A percentile compares a stretch with the other conserved stretches of the same genome.
phyloP scores from a whole-genome alignment of 2,888 invertebrate genomes.

The Coelopa pilipes region DNA sequence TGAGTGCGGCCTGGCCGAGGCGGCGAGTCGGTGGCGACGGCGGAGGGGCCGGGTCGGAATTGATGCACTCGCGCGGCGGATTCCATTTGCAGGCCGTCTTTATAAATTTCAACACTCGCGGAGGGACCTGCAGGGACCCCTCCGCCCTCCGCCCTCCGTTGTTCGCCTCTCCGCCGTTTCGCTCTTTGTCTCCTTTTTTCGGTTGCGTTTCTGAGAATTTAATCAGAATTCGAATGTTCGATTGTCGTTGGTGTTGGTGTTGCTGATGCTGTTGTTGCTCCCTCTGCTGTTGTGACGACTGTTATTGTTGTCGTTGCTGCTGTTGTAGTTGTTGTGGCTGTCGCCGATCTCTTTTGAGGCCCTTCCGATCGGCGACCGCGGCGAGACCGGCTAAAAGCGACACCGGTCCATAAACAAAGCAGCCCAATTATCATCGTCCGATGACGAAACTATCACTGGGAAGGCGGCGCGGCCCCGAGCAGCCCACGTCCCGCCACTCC shows the following conservation, averaged over 20 bases:
- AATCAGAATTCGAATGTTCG: slow-evolving; percentile 21
- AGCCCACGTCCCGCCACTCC: no score
- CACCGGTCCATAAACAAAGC: no score
- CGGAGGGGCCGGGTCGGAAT: slow-evolving; percentile 9
- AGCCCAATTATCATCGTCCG: no score
- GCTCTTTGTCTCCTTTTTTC: slow-evolving; percentile 8
- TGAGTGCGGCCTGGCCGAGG: neutral
- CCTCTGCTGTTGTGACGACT: neutral
- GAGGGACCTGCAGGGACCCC: neutral
- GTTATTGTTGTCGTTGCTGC: slow-evolving; percentile 1
- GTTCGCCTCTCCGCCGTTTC: neutral
- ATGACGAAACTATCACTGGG: no score
- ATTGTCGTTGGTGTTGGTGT: neutral
- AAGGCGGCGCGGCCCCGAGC: no score
- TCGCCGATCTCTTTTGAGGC: no score
- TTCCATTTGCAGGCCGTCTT: slow-evolving; percentile 31
- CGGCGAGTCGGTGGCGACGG: slow-evolving; percentile 4
- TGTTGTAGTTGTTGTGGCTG: no score
- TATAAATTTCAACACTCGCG: slow-evolving; percentile 36
- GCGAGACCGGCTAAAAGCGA: no score
- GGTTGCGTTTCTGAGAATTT: slow-evolving; percentile 30
- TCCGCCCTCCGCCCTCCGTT: neutral
- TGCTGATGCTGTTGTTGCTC: neutral
- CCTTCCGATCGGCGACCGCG: no score
- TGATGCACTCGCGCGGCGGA: slow-evolving; percentile 22